phyloP scores from a whole-genome alignment of 2,113 vertebrate species.

The Apteryx mantelli region DNA sequence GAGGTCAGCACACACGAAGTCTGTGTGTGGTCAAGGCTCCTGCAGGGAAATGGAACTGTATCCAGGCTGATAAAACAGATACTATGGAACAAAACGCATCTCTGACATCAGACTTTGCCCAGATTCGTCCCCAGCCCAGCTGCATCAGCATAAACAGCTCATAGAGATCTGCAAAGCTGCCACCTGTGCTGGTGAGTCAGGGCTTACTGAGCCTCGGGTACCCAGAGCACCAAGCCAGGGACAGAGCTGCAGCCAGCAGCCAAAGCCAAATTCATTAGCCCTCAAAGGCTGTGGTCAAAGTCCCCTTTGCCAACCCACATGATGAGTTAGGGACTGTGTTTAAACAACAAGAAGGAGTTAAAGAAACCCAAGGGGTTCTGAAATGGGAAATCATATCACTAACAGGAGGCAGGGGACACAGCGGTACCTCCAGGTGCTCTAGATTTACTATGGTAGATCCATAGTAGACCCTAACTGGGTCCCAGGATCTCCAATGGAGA shows the following conservation, averaged over 20 bases:
- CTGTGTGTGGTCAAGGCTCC: not conserved
- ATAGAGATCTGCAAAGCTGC: not conserved
- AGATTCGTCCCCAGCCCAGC: not conserved
- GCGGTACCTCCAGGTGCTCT: not conserved
- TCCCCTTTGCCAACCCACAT: not conserved
- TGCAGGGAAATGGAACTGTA: fast-evolving
- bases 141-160: not conserved
- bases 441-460: not conserved
- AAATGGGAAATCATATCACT: not conserved
- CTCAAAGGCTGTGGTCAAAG: not conserved
- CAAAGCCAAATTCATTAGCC: not conserved
- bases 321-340: not conserved
- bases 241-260: not conserved
- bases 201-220: not conserved
- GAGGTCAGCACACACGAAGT: not conserved
- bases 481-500: not conserved
- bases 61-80: no score
- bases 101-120: not conserved
- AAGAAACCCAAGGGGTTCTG: not conserved
- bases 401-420: not conserved
- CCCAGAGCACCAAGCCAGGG: not conserved
- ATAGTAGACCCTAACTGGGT: not conserved
- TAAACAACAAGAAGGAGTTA: not conserved
- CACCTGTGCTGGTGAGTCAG: not conserved
- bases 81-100: fast-evolving